Percentiles rank a stretch among this genome's conserved stretches.
phyloP scores from a whole-genome alignment of 2,797 vertebrate species.

The Adrianichthys oophorus region DNA sequence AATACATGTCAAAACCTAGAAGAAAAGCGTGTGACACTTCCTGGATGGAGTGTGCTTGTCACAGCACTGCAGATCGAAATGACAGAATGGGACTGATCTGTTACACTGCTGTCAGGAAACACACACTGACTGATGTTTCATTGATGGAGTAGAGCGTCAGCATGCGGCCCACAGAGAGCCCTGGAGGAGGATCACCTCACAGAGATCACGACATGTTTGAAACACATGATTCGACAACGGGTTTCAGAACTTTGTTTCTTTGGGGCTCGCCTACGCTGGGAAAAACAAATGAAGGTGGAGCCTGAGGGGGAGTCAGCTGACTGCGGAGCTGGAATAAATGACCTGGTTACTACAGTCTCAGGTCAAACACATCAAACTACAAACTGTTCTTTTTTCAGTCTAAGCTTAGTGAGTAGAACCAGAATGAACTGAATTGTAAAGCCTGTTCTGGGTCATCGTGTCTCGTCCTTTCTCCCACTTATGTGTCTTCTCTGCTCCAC shows the following conservation, averaged over 20 bases:
- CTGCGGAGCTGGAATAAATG: conserved; percentile 7
- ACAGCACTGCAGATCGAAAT: conserved; percentile 52
- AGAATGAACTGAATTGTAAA: conserved; percentile 24
- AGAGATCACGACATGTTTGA: conserved; percentile 21
- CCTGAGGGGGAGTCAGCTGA: conserved; percentile 51
- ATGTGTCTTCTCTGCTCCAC: conserved; percentile 29
- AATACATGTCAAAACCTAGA: conserved; percentile 11
- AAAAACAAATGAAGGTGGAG: conserved; percentile 21
- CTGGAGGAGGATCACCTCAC: conserved; percentile 15
- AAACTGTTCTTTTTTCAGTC: too few species aligned
- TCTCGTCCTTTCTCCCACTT: conserved; percentile 37
- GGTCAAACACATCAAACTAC: too few species aligned
- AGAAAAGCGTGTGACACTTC: conserved; percentile 19
- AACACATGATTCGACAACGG: conserved; percentile 46
- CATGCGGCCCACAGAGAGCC: conserved; percentile 11
- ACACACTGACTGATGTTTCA: conserved; percentile 30
- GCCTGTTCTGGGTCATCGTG: conserved; percentile 42
- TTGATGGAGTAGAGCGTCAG: conserved; percentile 19
- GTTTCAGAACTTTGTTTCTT: conserved; percentile 26
- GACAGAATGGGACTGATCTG: conserved; percentile 58
- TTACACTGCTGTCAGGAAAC: conserved; percentile 41
- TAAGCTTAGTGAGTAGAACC: too few species aligned
- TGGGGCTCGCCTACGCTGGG: conserved; percentile 7
- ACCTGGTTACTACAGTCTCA: too few species aligned
- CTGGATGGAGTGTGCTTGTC: conserved; percentile 13